A percentile compares a stretch with the other conserved stretches of the same genome.
These are phyloP conservation scores for Crambe crambe DNA, from an alignment of 37 sponge, comb jelly and placozoan species.

Conservation along the genomic window DNA sequence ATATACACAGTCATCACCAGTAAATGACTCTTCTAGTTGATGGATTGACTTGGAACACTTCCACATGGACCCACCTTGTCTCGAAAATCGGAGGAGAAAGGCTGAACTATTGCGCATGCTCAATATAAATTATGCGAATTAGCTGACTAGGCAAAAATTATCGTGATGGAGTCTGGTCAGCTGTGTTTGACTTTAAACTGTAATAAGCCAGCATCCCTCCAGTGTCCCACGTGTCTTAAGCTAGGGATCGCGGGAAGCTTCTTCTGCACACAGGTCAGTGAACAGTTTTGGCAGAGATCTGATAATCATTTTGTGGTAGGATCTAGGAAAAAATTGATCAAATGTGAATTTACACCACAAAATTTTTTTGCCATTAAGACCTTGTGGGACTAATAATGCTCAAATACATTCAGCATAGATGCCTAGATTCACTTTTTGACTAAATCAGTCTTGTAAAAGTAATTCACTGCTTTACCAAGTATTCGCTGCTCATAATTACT, in stretches of 20 bases:
- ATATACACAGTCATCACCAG: neutral
- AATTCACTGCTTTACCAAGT: too few species aligned
- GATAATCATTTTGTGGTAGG: neutral
- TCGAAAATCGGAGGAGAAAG: neutral
- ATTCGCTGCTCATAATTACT: too few species aligned
- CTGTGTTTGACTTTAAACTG: slow-evolving; percentile 71
- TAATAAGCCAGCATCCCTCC: slow-evolving; percentile 74
- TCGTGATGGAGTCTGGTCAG: neutral
- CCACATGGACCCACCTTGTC: slow-evolving; percentile 18
- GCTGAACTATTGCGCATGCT: slow-evolving; percentile 44
- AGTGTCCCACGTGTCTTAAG: slow-evolving; percentile 92
- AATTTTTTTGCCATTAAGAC: too few species aligned
- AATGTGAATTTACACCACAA: neutral
- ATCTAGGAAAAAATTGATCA: neutral
- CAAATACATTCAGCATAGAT: too few species aligned
- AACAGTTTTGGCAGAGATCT: neutral
- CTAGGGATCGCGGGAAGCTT: slow-evolving; percentile 73
- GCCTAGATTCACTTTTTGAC: too few species aligned
- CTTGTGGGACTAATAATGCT: too few species aligned
- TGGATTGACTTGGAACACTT: slow-evolving; percentile 15
- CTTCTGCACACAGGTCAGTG: slow-evolving; percentile 89
- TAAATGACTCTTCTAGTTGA: neutral
- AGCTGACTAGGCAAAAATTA: too few species aligned
- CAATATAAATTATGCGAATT: too few species aligned
- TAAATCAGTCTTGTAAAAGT: too few species aligned